Base-by-base conservation (phyloP, 2,888 invertebrate species). In the Chorisops tibialis region DNA sequence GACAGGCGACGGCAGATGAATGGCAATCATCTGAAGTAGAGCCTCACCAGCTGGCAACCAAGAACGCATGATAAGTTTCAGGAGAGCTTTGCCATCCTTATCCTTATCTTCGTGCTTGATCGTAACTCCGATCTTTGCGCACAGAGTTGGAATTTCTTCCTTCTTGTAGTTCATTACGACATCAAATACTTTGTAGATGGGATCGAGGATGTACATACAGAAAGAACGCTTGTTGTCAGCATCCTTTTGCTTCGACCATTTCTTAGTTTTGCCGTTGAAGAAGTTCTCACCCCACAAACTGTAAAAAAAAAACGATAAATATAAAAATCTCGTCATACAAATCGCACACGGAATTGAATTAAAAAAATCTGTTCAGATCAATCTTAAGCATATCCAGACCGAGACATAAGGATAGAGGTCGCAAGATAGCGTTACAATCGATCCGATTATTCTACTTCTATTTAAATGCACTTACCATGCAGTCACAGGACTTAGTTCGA, bases 31-130 rank as follows among this genome's bases (percentile, higher is more conserved):
- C 86, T 99, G 97, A 82, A 99, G 93, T 73, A 99, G 82, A 73
- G 99, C 96, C 80, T 99, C 98, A 70, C 99, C 99, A 76, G 99
- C 99, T 61, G 99, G 99, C 80, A 99, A 83, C 99, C 99, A 99
- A 66, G 93, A 93, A 72, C 98, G 89, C 98, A 99, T 99, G 67
- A 99, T 93, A 69, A 93, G 89, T 85, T 99, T 99, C 71, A 99
- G 84, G 67, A 99, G 83, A 65, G 88, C 90, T 79, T 99, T 99
- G 71, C 96, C 97, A 69, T 96, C 95, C 80, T 95, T 91, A 67
- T 98, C 97, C 74, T 91, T 87, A 75, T 99, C 99, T 77, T 99
- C 99, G 70, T 89, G 87, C 75, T 93, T 93, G 73, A 99, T 80
- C 70, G 89, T 85, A 74, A 99, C 92, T 67, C 91, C 92, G 69